Conservation (phyloP, 2,113 vertebrate species). For the Mus pahari region DNA sequence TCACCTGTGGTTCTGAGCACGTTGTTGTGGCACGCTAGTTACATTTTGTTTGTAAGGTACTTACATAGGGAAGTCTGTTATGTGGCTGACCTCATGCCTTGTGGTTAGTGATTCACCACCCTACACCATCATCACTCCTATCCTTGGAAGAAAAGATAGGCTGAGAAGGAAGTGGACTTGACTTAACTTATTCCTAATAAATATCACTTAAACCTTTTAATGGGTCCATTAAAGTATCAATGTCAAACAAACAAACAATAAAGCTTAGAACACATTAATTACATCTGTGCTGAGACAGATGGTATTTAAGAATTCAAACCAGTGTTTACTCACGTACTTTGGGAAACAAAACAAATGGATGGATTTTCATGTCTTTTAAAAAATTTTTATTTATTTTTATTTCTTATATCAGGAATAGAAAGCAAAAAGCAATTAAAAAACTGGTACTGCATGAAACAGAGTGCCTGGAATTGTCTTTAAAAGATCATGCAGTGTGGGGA, state of each 20-base stretch:
- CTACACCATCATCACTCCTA: neutral
- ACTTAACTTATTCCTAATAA: slow-evolving; percentile 1
- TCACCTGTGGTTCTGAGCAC: neutral
- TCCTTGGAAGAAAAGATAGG: neutral
- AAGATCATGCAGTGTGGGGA: neutral
- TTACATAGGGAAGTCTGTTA: neutral
- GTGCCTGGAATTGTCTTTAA: neutral
- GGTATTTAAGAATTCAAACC: neutral
- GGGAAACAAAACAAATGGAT: neutral
- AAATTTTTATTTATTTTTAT: neutral
- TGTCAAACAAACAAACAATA: slow-evolving; percentile 1
- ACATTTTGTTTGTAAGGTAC: neutral
- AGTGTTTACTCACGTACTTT: neutral
- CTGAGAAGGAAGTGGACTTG: neutral
- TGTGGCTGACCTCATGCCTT: neutral
- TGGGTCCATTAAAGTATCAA: neutral
- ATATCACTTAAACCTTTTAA: neutral
- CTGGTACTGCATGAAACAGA: neutral
- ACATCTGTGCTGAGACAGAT: neutral
- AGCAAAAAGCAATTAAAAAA: neutral
- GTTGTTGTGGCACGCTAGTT: too few species aligned
- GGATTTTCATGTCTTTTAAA: neutral
- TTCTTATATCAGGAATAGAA: neutral
- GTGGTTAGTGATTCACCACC: neutral
- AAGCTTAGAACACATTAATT: neutral